phyloP scores from a whole-genome alignment of 2,888 invertebrate species.

The Aelia acuminata region DNA sequence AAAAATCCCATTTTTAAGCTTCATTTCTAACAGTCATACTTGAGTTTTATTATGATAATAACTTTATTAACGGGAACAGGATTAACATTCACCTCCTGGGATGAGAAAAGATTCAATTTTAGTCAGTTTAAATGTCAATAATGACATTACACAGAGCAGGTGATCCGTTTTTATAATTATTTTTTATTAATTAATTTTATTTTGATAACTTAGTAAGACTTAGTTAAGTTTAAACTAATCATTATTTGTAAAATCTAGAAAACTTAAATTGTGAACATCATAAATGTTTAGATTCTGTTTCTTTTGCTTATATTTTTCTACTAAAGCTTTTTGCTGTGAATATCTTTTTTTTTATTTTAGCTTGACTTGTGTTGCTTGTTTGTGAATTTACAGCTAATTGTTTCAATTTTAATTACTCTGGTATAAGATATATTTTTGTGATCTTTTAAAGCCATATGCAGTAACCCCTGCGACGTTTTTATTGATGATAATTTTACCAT shows the following conservation, averaged over 20 bases:
- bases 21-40: not conserved
- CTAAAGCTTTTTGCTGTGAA: constrained; percentile 45
- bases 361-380: constrained; percentile 43
- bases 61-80: not conserved
- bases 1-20: not conserved
- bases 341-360: constrained; percentile 15
- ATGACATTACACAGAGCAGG: not conserved
- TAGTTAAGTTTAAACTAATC: not conserved
- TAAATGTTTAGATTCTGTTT: not conserved
- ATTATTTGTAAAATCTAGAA: not conserved
- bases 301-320: not conserved
- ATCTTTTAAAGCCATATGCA: not conserved
- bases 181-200: not conserved
- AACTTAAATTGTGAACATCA: not conserved
- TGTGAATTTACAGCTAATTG: constrained; percentile 13
- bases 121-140: not conserved
- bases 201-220: not conserved
- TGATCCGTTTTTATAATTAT: not conserved
- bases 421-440: not conserved
- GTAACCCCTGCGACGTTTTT: not conserved
- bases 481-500: not conserved
- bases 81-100: not conserved
- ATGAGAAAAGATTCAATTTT: not conserved
- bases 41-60: not conserved
- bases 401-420: not conserved